These are phyloP conservation scores for Drosophila malerkotliana DNA, from an alignment of 1,140 invertebrate genomes.

Conservation along the genomic window DNA sequence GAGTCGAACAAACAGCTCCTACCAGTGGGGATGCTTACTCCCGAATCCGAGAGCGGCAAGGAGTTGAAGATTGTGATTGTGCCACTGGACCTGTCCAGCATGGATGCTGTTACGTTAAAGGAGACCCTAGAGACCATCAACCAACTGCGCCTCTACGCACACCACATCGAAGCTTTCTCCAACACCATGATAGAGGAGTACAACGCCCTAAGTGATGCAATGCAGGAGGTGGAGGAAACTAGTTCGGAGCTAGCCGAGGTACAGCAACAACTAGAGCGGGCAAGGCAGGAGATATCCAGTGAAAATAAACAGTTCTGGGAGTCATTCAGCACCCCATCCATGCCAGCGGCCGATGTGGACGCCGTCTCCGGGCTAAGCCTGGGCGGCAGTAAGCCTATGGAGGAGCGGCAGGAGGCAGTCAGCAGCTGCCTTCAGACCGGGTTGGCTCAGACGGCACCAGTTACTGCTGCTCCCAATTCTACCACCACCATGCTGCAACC, in stretches of 20 bases:
- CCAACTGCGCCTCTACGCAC: slow-evolving; percentile 51
- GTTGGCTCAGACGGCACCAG: not conserved
- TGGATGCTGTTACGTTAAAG: slow-evolving; percentile 43
- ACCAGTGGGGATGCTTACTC: slow-evolving; percentile 61
- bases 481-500: not conserved
- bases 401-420: slow-evolving; percentile 4
- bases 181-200: slow-evolving; percentile 62
- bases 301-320: slow-evolving; percentile 23
- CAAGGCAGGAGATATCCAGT: not conserved
- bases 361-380: slow-evolving; percentile 20
- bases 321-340: not conserved
- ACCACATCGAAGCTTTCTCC: slow-evolving; percentile 60
- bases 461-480: not conserved
- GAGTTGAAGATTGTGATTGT: slow-evolving; percentile 75
- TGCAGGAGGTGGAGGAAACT: not conserved
- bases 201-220: slow-evolving; percentile 10
- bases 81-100: slow-evolving; percentile 59
- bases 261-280: not conserved
- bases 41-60: slow-evolving; percentile 33
- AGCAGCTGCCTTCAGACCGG: slow-evolving; percentile 8
- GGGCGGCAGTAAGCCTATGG: not conserved
- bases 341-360: slow-evolving; percentile 19
- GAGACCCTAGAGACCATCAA: slow-evolving; percentile 56
- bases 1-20: slow-evolving; percentile 15
- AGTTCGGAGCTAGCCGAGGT: not conserved